Conservation (phyloP, 1,140 invertebrate genomes). For the Nylanderia fulva region DNA sequence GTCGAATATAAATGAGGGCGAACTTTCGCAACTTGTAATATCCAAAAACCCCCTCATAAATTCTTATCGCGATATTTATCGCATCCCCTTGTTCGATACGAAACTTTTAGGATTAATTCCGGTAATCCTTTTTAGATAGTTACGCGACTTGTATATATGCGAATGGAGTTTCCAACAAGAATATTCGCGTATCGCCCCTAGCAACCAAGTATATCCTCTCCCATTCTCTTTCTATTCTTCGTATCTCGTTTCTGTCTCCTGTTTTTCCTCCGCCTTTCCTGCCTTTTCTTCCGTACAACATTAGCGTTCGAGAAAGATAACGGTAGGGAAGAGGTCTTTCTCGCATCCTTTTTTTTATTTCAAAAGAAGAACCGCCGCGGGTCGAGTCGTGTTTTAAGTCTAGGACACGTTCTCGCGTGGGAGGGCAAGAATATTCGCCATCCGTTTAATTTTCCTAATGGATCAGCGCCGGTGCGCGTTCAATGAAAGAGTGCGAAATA, state of each 20-base stretch:
- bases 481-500: slow-evolving; percentile 65
- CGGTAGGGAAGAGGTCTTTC: not conserved
- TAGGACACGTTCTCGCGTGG: slow-evolving; percentile 43
- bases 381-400: slow-evolving; percentile 30
- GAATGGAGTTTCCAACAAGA: slow-evolving; percentile 43
- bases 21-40: slow-evolving; percentile 22
- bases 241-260: slow-evolving; percentile 47
- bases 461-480: slow-evolving; percentile 72
- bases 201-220: slow-evolving; percentile 25
- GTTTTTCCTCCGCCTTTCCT: slow-evolving; percentile 4
- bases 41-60: slow-evolving; percentile 20
- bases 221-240: not conserved
- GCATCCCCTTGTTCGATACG: slow-evolving; percentile 7
- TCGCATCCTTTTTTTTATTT: slow-evolving; percentile 67
- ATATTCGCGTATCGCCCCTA: slow-evolving; percentile 28
- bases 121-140: slow-evolving; percentile 47
- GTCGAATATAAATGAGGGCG: slow-evolving; percentile 34
- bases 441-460: slow-evolving; percentile 81
- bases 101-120: slow-evolving; percentile 52
- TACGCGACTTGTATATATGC: slow-evolving; percentile 44
- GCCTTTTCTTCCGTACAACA: not conserved
- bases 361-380: not conserved
- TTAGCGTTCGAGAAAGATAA: slow-evolving; percentile 15
- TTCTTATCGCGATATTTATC: slow-evolving; percentile 35
- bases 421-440: slow-evolving; percentile 45